These are phyloP conservation scores for Poecilia velifera DNA, from an alignment of 2,797 vertebrate species.

Conservation along the genomic window DNA sequence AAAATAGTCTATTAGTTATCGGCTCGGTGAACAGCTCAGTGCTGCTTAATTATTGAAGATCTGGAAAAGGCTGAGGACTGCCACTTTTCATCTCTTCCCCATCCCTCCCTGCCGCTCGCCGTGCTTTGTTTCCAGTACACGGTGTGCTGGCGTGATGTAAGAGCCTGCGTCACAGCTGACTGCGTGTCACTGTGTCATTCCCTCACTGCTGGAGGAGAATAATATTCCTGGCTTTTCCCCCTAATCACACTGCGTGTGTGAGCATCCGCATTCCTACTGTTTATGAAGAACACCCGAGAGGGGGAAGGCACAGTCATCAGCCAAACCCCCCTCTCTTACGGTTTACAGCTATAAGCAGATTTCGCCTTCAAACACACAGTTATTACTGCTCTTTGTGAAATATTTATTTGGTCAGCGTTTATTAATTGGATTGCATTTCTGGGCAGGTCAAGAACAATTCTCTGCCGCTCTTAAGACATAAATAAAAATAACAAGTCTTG, in stretches of 20 bases:
- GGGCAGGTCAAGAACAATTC: neutral
- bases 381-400: slow-evolving; percentile 22
- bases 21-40: slow-evolving; percentile 72
- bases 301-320: slow-evolving; percentile 45
- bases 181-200: slow-evolving; percentile 72
- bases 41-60: slow-evolving; percentile 79
- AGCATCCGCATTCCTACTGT: slow-evolving; percentile 10
- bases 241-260: slow-evolving; percentile 24
- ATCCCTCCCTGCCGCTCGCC: slow-evolving; percentile 1
- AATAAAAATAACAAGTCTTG: neutral
- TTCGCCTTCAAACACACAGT: neutral
- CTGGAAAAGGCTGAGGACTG: slow-evolving; percentile 71
- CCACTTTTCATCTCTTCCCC: slow-evolving; percentile 28
- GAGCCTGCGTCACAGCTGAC: slow-evolving; percentile 62
- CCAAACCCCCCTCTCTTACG: slow-evolving; percentile 3
- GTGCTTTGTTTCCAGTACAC: slow-evolving; percentile 54
- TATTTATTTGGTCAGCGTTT: slow-evolving; percentile 2
- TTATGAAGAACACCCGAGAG: slow-evolving; percentile 49
- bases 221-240: slow-evolving; percentile 53
- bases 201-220: slow-evolving; percentile 41
- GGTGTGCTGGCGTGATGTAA: slow-evolving; percentile 49
- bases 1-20: slow-evolving; percentile 70
- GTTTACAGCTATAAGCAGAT: neutral
- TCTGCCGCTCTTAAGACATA: neutral
- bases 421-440: neutral